These are phyloP conservation scores for Agapetus fuscipes DNA, from an alignment of 2,888 invertebrate species.

Conservation along the genomic window DNA sequence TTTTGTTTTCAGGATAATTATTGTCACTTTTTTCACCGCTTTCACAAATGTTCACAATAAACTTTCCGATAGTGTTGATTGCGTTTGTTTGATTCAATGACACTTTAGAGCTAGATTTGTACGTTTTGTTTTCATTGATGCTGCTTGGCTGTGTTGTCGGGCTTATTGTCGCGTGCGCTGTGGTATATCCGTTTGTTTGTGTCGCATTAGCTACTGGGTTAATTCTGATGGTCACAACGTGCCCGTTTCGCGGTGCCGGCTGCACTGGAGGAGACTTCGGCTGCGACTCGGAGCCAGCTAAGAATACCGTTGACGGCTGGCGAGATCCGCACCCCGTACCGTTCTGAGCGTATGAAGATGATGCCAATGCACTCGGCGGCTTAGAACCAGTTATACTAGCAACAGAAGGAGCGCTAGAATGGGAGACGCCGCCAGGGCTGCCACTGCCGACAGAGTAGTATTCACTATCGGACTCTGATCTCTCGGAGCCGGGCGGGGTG, in stretches of 20 bases:
- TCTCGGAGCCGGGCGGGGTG: constrained; percentile 23
- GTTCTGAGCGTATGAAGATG: constrained; percentile 9
- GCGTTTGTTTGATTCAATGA: constrained; percentile 16
- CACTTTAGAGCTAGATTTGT: constrained; percentile 15
- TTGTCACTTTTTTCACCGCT: constrained; percentile 10
- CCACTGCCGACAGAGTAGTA: too few species aligned
- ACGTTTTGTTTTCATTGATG: constrained; percentile 8
- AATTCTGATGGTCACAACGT: constrained; percentile 64
- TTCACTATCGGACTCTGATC: constrained; percentile 5
- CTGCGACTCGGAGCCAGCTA: constrained; percentile 28
- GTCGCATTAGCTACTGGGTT: constrained; percentile 50
- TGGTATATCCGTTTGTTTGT: constrained; percentile 27
- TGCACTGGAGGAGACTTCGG: constrained; percentile 34
- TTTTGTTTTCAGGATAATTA: constrained; percentile 2
- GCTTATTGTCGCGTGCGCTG: constrained; percentile 10
- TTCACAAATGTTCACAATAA: constrained; percentile 20
- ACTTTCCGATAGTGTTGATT: constrained; percentile 22
- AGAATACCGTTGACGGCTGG: constrained; percentile 41
- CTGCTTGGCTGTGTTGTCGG: constrained; percentile 5
- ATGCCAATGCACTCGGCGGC: constrained; percentile 13
- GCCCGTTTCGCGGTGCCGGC: constrained; percentile 33
- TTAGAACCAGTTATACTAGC: constrained; percentile 15
- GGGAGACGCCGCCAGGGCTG: constrained; percentile 16
- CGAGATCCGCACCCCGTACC: constrained; percentile 13
- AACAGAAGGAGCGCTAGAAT: not conserved